Evolutionary conservation across 2,888 invertebrate genomes (phyloP).

Genomic region (Agrenia bidenticulata): DNA sequence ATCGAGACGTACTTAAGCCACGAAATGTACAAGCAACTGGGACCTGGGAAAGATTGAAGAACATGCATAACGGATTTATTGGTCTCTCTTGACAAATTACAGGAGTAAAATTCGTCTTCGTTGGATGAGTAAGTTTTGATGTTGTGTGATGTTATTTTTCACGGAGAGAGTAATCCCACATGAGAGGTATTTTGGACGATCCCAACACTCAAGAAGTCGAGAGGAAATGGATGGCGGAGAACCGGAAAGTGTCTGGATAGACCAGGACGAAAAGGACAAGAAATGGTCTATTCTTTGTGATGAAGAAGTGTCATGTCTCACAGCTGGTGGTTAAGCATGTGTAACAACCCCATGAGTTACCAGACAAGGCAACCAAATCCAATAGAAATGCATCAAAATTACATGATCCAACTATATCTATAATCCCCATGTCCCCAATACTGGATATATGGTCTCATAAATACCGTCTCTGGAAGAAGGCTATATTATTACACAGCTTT

Average conservation of each 20-base stretch:
- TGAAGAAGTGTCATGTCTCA: constrained; percentile 49
- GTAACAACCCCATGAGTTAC: constrained; percentile 36
- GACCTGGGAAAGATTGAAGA: no score
- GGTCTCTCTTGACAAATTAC: constrained; percentile 2
- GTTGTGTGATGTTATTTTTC: background rate
- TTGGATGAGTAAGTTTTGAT: constrained; percentile 11
- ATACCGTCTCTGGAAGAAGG: no score
- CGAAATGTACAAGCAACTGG: no score
- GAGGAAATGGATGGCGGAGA: constrained; percentile 23
- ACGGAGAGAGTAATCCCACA: constrained; percentile 5
- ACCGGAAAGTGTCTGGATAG: constrained; percentile 3
- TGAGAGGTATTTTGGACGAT: background rate
- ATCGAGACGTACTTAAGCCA: no score
- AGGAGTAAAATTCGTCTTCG: background rate
- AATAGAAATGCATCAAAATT: no score
- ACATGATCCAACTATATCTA: no score
- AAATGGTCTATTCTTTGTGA: constrained; percentile 29
- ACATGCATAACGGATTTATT: constrained; percentile 13
- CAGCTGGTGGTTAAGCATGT: constrained; percentile 50
- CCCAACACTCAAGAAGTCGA: background rate
- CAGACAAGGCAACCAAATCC: no score
- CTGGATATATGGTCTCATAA: no score
- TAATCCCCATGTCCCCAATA: no score
- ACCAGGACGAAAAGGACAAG: constrained; percentile 4
- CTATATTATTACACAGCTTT: no score